Base-by-base conservation (phyloP, 2,797 vertebrate genomes). In the Phoeniculus purpureus region DNA sequence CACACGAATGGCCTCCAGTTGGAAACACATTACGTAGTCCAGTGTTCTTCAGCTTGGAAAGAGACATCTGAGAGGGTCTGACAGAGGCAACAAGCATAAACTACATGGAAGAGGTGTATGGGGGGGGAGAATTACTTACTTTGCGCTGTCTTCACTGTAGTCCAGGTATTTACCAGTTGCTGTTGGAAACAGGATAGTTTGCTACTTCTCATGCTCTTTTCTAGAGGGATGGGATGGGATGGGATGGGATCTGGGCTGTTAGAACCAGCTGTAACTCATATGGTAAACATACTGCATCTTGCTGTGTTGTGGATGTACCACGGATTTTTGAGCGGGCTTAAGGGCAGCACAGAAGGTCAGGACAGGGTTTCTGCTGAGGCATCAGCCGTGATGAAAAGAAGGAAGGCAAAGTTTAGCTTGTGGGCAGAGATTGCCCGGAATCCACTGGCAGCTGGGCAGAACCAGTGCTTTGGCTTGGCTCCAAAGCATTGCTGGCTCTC, bases 381-480 rank as follows among this genome's bases (percentile, higher is more conserved):
- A 93, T 91, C 91, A 81, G 72, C 90, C 94, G 70, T 7, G 10
- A 55, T 88, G 71, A 94, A 93, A 86, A 90, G 93, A 96, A 96
- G 89, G 37, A 89, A 87, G 67, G 66, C 10, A 23, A 91, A 91
- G 68, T 92, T 95, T 92, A 87, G 89, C 92, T 85, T 95, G 85
- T 95, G 89, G 92, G 87, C 90, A 96, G 77, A 93, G 92, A 81
- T 87, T 92, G 95, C 96, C 94, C 95, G 96, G 89, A 95, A 94
- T 89, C 86, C 94, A 73, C 32, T 89, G 80, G 78, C 56, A 79
- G 13, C 11, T 92, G 92, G 92, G 90, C 95, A 95, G 88, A 90
- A 94, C 83, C 58, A 70, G 59, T 81, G 66, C 29, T 58, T 93
- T 97, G 96, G 95, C 93, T 73, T 72, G 51, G 29, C 37, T 85